Conservation (phyloP, 2,888 invertebrate genomes). For the Chloromyia formosa region DNA sequence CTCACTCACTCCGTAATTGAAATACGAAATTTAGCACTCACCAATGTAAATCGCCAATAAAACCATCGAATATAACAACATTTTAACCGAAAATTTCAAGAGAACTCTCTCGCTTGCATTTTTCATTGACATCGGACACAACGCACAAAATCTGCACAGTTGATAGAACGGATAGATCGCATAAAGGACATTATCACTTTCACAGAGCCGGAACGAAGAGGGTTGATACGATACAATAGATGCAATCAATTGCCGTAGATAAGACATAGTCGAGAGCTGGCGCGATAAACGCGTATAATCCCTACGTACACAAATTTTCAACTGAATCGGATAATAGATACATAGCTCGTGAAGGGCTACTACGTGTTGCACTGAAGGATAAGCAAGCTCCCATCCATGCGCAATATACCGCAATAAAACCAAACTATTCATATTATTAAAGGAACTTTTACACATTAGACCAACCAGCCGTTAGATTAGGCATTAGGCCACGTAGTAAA, state of each 20-base stretch:
- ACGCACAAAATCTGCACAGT: constrained; percentile 54
- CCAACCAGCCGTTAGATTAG: no score
- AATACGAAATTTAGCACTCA: neutral
- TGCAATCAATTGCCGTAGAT: neutral
- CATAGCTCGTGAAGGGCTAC: no score
- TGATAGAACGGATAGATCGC: constrained; percentile 55
- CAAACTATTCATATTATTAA: no score
- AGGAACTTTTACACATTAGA: no score
- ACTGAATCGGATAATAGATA: no score
- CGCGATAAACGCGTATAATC: no score
- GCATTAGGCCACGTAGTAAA: no score
- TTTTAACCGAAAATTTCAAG: neutral
- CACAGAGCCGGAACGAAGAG: neutral
- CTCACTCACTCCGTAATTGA: no score
- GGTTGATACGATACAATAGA: neutral
- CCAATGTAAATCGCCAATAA: constrained; percentile 42
- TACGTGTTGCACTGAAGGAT: no score
- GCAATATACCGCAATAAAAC: no score
- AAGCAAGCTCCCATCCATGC: no score
- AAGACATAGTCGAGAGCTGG: neutral
- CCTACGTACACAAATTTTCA: no score
- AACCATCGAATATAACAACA: constrained; percentile 28
- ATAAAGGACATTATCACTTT: constrained; percentile 49
- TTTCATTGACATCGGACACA: constrained; percentile 50
- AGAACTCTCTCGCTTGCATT: constrained; percentile 13